phyloP scores from a whole-genome alignment of 2,113 vertebrate genomes.

The Castor canadensis region DNA sequence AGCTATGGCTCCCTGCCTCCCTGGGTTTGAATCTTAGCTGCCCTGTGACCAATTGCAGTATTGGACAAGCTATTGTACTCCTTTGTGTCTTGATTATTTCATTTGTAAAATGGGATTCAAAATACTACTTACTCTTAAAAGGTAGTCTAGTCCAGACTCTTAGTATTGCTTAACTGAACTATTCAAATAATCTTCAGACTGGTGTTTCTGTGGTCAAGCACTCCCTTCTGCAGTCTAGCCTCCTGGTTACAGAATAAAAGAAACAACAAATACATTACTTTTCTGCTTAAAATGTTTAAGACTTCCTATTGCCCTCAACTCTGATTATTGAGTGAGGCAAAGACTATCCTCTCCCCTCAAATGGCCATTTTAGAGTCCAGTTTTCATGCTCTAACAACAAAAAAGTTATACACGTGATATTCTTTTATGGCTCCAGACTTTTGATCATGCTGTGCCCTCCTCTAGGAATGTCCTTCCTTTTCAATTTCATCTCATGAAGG shows the following conservation, averaged over 20 bases:
- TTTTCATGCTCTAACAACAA: background rate
- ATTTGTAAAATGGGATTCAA: background rate
- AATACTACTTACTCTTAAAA: background rate
- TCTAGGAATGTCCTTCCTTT: background rate
- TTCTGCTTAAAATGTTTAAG: conserved; percentile 18
- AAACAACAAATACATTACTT: background rate
- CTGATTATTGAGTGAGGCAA: background rate
- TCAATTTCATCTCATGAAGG: background rate
- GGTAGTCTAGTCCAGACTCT: background rate
- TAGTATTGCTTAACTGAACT: background rate
- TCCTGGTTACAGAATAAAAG: background rate
- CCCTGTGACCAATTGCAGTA: background rate
- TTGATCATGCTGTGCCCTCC: background rate
- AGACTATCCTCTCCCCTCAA: background rate
- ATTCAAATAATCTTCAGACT: background rate
- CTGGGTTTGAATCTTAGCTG: background rate
- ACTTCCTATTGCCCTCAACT: background rate
- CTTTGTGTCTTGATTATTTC: background rate
- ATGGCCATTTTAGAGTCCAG: background rate
- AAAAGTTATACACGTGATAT: background rate
- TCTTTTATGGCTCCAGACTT: background rate
- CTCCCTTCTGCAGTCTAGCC: background rate
- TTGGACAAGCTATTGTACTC: background rate
- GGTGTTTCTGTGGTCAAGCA: background rate
- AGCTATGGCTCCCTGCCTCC: accelerated